Evolutionary conservation across 2,797 vertebrate species (phyloP).

Genomic region (Eulemur albifrons): DNA sequence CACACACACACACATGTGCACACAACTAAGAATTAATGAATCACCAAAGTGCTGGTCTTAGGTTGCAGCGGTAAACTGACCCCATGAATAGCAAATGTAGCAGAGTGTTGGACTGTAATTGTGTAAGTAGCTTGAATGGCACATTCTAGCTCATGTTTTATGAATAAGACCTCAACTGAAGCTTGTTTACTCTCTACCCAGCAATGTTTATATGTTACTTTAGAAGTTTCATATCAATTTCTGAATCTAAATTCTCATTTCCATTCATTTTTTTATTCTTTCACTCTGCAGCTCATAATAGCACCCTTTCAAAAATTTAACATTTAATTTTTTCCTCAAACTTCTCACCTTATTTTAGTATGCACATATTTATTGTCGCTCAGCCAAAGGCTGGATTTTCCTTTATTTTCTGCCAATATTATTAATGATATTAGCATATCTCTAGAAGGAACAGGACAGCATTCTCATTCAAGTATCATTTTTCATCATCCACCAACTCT

Average conservation of each 20-base stretch:
- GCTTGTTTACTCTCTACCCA: constrained; percentile 31
- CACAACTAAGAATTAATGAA: constrained; percentile 38
- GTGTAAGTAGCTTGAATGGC: constrained; percentile 58
- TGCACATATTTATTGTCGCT: constrained; percentile 41
- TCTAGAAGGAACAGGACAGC: neutral
- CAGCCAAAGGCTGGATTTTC: neutral
- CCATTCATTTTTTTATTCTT: constrained; percentile 50
- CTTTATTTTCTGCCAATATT: constrained; percentile 21
- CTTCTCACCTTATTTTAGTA: constrained; percentile 17
- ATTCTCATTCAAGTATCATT: neutral
- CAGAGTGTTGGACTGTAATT: constrained; percentile 25
- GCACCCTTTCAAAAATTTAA: constrained; percentile 36
- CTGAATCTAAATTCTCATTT: constrained; percentile 56
- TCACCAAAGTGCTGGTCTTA: neutral
- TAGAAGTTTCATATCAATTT: constrained; percentile 45
- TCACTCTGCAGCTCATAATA: neutral
- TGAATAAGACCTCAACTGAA: constrained; percentile 47
- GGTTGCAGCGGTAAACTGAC: constrained; percentile 40
- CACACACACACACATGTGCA: neutral
- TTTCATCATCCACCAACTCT: neutral
- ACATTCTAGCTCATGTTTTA: constrained; percentile 52
- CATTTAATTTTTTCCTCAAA: neutral
- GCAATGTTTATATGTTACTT: constrained; percentile 47
- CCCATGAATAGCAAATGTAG: constrained; percentile 30
- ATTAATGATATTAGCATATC: constrained; percentile 32